Evolutionary conservation across 2,888 invertebrate species (phyloP).

Genomic region (Apodemia mormo): DNA sequence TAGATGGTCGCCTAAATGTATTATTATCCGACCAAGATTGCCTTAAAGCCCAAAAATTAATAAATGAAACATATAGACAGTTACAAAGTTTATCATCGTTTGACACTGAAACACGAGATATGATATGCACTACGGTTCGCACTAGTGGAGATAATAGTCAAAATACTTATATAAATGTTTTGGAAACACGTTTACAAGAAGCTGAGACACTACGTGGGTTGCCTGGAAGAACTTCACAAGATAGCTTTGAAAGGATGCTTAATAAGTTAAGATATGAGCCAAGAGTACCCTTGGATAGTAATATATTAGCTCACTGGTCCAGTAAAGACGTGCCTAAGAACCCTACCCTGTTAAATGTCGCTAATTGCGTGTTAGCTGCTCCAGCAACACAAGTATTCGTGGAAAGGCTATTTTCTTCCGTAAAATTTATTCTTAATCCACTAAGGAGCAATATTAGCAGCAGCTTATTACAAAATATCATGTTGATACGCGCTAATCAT

Average conservation of each 20-base stretch:
- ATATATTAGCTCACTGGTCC: constrained; percentile 14
- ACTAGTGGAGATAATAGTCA: neutral
- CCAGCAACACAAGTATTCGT: neutral
- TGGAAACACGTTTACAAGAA: constrained; percentile 9
- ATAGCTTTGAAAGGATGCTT: constrained; percentile 19
- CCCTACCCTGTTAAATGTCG: neutral
- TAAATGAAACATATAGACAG: constrained; percentile 13
- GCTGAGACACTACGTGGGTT: constrained; percentile 8
- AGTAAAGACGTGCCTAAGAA: constrained; percentile 10
- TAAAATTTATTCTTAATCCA: constrained; percentile 19
- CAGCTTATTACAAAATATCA: constrained; percentile 16
- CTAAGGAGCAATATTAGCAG: constrained; percentile 13
- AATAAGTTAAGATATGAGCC: constrained; percentile 10
- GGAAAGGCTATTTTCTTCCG: constrained; percentile 10
- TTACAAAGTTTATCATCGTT: neutral
- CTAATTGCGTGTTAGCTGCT: neutral
- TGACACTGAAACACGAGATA: constrained; percentile 11
- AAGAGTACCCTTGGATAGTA: constrained; percentile 10
- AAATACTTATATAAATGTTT: neutral
- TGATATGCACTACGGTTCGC: neutral
- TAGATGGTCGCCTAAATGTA: constrained; percentile 13
- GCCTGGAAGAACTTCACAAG: neutral
- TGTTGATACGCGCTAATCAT: constrained; percentile 12
- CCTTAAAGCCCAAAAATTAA: constrained; percentile 13
- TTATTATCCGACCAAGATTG: constrained; percentile 7